These are phyloP conservation scores for Tinea pellionella DNA, from an alignment of 2,888 invertebrate genomes.

Conservation along the genomic window DNA sequence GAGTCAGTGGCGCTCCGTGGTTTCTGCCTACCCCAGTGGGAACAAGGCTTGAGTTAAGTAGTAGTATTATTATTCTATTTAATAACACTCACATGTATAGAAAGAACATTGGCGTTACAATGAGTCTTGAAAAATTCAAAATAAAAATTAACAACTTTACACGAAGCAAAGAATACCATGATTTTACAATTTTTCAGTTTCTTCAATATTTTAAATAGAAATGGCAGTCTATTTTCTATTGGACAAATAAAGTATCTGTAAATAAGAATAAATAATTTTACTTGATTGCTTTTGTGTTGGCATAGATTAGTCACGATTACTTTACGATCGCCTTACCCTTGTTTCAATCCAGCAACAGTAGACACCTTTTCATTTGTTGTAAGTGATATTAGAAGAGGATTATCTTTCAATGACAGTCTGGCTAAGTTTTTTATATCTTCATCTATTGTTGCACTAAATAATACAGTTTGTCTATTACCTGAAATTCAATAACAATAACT, in stretches of 20 bases:
- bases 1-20: no score
- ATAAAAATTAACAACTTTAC: constrained; percentile 96
- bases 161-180: constrained; percentile 97
- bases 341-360: constrained; percentile 82
- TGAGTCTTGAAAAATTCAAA: constrained; percentile 89
- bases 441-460: constrained; percentile 98
- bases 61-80: no score
- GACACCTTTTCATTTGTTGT: constrained; percentile 82
- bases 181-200: constrained; percentile 93
- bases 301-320: no score
- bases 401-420: constrained; percentile 85
- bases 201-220: constrained; percentile 94
- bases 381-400: constrained; percentile 89
- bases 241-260: constrained; percentile 89
- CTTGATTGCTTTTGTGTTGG: no score
- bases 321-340: constrained; percentile 75
- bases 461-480: constrained; percentile 93
- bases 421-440: constrained; percentile 89
- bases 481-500: constrained; percentile 29
- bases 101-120: constrained; percentile 90
- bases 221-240: constrained; percentile 88
- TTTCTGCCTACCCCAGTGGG: no score
- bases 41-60: no score
- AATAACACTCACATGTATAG: constrained; percentile 85
- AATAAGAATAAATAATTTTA: constrained; percentile 16